A percentile compares a stretch with the other conserved stretches of the same genome.
Evolutionary conservation across 1,140 invertebrate species (phyloP).

Genomic region (Neodiprion virginianus): DNA sequence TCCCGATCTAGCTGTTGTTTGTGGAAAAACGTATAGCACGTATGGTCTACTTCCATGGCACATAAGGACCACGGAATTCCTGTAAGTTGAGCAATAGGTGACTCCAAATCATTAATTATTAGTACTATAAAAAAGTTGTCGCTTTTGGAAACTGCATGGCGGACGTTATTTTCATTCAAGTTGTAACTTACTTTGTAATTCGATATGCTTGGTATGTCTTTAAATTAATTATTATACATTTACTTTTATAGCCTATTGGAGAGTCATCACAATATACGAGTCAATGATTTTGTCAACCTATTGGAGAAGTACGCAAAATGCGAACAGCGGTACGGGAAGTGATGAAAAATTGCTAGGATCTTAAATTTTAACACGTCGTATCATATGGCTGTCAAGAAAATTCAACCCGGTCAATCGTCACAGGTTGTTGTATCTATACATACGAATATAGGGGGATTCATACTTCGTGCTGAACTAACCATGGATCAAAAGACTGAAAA

Average conservation of each 20-base stretch:
- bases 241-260: constrained; percentile 54
- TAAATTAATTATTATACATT: constrained; percentile 14
- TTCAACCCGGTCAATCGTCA: not conserved
- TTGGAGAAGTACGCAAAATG: constrained; percentile 69
- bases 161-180: constrained; percentile 16
- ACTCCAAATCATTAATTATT: not conserved
- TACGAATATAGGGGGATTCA: constrained; percentile 35
- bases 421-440: not conserved
- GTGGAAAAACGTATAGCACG: constrained; percentile 65
- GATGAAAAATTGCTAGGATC: constrained; percentile 35
- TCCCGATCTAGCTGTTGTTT: constrained; percentile 71
- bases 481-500: no score
- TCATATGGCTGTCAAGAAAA: not conserved
- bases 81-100: constrained; percentile 50
- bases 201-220: not conserved
- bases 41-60: constrained; percentile 76
- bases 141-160: constrained; percentile 3
- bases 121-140: constrained; percentile 14
- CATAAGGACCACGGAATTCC: constrained; percentile 73
- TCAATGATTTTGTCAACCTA: constrained; percentile 64
- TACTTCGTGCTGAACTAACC: constrained; percentile 17
- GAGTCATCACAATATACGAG: constrained; percentile 61
- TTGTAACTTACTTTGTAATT: constrained; percentile 9
- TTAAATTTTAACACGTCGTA: constrained; percentile 8
- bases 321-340: constrained; percentile 75